Evolutionary conservation across 2,797 vertebrate genomes (phyloP), one percentile per base, ranked within the genome.

Genomic region (Chloroceryle amazona): DNA sequence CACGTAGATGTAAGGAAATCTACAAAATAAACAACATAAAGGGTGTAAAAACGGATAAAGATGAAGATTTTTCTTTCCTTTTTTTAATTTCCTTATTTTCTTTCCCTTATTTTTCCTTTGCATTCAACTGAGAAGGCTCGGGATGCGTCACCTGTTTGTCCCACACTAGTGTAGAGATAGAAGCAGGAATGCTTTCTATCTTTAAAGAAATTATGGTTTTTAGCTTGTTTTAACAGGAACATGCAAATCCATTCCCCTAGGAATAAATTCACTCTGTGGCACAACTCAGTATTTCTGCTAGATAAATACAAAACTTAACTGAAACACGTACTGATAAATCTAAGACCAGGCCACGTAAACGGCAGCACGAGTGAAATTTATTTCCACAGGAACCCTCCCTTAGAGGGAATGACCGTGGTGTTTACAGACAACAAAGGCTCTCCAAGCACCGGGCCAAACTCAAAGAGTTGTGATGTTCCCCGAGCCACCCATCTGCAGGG

Each of bases 361-460:
- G 47, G 37, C 82, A 80, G 83, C 25, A 63, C 19, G 20, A 71
- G 21, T 15, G 47, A 49, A 35, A 62, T 60, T 51, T 44, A 73
- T 79, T 89, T 91, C 73, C 70, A 65, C 31, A 65, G 60, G 75
- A 86, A 92, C 76, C 39, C 51, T 95, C 62, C 70, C 58, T 25
- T 61, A n/a, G 42, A 13, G 18, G 16, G 35, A 39, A 20, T n/a
- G 28, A 63, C 52, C 61, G n/a, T 3, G 1, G 81, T 44, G 51
- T 44, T 84, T 84, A 91, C 61, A 81, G 57, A 89, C 46, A 90
- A 92, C 49, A 94, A 74, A 54, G 54, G 10, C 44, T 61, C 72
- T 63, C 42, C 0, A 2, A 86, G 72, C 57, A 44, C 11, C 35
- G 78, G 44, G 66, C 35, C 86, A 76, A 84, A 26, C 81, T 55